These are phyloP conservation scores for Dasyornis broadbenti DNA, from an alignment of 2,113 vertebrate genomes.

Conservation along the genomic window DNA sequence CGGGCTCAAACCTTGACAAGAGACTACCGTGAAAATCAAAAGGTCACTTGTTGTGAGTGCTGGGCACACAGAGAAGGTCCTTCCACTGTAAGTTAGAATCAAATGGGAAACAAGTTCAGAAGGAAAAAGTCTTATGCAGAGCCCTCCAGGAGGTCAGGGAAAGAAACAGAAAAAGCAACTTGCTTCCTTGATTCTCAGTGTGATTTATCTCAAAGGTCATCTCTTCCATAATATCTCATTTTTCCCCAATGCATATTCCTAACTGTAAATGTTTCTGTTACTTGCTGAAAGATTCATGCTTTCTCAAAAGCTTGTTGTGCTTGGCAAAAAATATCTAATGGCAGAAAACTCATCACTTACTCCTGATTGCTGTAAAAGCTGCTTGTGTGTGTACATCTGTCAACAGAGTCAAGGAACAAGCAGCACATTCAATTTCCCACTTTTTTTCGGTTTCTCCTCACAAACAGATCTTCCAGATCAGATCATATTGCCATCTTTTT, in stretches of 20 bases:
- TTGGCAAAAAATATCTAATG: slow-evolving; percentile 50
- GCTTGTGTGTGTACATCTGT: slow-evolving; percentile 30
- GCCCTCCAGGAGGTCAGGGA: neutral
- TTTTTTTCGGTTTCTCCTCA: neutral
- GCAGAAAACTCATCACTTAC: slow-evolving; percentile 59
- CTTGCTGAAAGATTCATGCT: slow-evolving; percentile 38
- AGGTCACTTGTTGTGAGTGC: neutral
- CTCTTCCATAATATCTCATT: slow-evolving; percentile 51
- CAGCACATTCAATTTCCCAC: slow-evolving; percentile 26
- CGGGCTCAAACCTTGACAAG: too few relatives aligned
- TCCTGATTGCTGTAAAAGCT: slow-evolving; percentile 49
- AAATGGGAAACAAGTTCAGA: neutral
- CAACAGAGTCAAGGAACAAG: slow-evolving; percentile 31
- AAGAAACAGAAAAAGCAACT: neutral
- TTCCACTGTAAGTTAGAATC: neutral
- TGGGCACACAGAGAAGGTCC: neutral
- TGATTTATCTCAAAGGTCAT: slow-evolving; percentile 27
- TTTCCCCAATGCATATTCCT: slow-evolving; percentile 28
- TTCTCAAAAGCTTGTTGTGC: slow-evolving; percentile 45
- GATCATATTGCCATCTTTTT: slow-evolving; percentile 6
- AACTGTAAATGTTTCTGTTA: slow-evolving; percentile 41
- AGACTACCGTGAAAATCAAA: neutral
- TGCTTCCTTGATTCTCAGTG: slow-evolving; percentile 7
- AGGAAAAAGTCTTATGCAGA: neutral
- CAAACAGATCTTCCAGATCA: neutral